Percentiles rank a stretch among this genome's conserved stretches.
Evolutionary conservation across 92 coral and sea anemone genomes (phyloP).

Genomic region (Heliopora coerulea): DNA sequence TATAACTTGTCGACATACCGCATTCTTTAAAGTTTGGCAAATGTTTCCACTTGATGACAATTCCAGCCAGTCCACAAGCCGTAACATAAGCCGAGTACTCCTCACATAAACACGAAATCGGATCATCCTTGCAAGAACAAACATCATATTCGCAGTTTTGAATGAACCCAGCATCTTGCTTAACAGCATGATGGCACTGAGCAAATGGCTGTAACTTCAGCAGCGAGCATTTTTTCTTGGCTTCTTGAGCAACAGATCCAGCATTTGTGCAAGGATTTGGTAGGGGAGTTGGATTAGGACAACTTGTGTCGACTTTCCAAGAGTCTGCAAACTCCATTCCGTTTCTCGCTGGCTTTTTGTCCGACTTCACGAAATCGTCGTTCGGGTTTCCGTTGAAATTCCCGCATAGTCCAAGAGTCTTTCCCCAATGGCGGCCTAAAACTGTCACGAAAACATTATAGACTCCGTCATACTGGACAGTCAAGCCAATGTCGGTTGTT

Average conservation of each 20-base stretch:
- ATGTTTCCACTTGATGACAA: constrained; percentile 26
- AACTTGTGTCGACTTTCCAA: constrained; percentile 28
- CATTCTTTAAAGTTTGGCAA: constrained; percentile 27
- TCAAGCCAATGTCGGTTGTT: constrained; percentile 11
- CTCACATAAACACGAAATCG: constrained; percentile 32
- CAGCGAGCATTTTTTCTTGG: constrained; percentile 20
- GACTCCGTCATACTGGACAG: constrained; percentile 18
- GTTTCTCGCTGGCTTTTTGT: neutral
- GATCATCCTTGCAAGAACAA: constrained; percentile 37
- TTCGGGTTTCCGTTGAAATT: constrained; percentile 24
- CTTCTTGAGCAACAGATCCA: constrained; percentile 8
- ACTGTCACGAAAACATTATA: constrained; percentile 20
- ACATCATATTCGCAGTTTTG: constrained; percentile 42
- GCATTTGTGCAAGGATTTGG: constrained; percentile 28
- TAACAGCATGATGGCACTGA: constrained; percentile 23
- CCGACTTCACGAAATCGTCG: constrained; percentile 26
- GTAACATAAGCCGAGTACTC: constrained; percentile 25
- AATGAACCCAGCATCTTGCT: constrained; percentile 27
- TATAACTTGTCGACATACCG: constrained; percentile 19
- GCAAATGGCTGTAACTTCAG: constrained; percentile 22
- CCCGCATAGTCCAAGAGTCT: constrained; percentile 30
- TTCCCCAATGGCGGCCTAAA: constrained; percentile 1
- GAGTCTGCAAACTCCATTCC: constrained; percentile 20
- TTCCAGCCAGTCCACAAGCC: constrained; percentile 29
- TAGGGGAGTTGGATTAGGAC: constrained; percentile 23